phyloP scores from a whole-genome alignment of 2,888 invertebrate species.

The Rhagium mordax region DNA sequence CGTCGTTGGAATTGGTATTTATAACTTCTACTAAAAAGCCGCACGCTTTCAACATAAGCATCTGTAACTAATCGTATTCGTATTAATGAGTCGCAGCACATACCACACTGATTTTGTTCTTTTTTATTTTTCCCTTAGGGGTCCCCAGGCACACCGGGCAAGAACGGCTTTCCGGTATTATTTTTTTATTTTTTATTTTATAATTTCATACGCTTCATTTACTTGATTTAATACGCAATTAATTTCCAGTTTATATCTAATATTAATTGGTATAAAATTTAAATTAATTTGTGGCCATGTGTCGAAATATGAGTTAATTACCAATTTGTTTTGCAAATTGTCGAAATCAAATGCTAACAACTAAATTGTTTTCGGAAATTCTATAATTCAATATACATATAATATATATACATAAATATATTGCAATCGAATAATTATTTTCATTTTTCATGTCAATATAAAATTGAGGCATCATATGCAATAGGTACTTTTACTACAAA shows the following conservation, averaged over 20 bases:
- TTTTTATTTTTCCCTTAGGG: constrained; percentile 75
- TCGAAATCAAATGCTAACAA: constrained; percentile 42
- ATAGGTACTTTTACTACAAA: too few relatives aligned
- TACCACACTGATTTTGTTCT: constrained; percentile 63
- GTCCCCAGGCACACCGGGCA: constrained; percentile 85
- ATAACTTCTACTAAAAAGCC: neutral
- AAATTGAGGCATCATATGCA: too few relatives aligned
- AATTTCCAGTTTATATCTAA: constrained; percentile 53
- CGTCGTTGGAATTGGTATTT: neutral
- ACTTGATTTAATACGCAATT: constrained; percentile 37
- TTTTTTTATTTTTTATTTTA: constrained; percentile 67
- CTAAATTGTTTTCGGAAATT: constrained; percentile 11
- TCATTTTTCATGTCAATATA: too few relatives aligned
- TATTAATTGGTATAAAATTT: constrained; percentile 58
- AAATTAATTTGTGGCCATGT: neutral
- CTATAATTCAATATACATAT: too few relatives aligned
- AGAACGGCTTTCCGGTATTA: constrained; percentile 93
- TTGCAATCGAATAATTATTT: too few relatives aligned
- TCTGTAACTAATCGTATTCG: neutral
- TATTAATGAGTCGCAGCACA: constrained; percentile 7
- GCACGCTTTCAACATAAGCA: constrained; percentile 2
- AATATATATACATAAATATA: too few relatives aligned
- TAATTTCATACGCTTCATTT: constrained; percentile 38
- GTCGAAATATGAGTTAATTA: neutral
- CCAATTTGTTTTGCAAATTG: neutral